phyloP scores from a whole-genome alignment of 2,888 invertebrate genomes.

The Zaprionus lineosus region DNA sequence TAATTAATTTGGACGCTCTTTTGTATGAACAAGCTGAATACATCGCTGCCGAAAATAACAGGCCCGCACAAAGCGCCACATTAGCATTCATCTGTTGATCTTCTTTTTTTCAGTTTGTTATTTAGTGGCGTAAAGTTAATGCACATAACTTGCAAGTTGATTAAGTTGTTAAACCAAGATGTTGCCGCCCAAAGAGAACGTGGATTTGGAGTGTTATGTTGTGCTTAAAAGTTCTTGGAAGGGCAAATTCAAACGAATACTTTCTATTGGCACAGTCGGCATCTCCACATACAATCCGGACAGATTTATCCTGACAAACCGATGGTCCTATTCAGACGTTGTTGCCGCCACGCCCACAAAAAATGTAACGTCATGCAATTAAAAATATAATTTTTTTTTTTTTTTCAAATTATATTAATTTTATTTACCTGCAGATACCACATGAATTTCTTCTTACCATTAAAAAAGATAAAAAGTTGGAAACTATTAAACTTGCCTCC shows the following conservation, averaged over 20 bases:
- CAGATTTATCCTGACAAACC: slow-evolving; percentile 95
- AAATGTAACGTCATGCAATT: slow-evolving; percentile 76
- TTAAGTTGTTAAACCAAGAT: slow-evolving; percentile 45
- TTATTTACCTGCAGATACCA: slow-evolving; percentile 81
- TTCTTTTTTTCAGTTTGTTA: slow-evolving; percentile 37
- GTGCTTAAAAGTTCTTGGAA: slow-evolving; percentile 99
- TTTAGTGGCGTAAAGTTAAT: slow-evolving; percentile 37
- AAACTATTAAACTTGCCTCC: slow-evolving; percentile 97
- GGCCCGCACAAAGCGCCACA: too few relatives aligned
- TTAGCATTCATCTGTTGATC: not conserved
- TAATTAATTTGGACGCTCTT: slow-evolving; percentile 15
- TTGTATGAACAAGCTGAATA: not conserved
- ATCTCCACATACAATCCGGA: slow-evolving; percentile 99
- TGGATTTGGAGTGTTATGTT: slow-evolving; percentile 97
- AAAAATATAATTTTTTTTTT: too few relatives aligned
- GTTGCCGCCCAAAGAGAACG: slow-evolving; percentile 88
- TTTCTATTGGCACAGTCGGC: slow-evolving; percentile 97
- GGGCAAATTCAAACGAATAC: slow-evolving; percentile 99
- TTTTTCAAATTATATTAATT: not conserved
- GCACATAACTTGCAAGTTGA: slow-evolving; percentile 23
- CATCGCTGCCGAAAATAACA: too few relatives aligned
- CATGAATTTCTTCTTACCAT: slow-evolving; percentile 91
- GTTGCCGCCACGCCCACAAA: slow-evolving; percentile 87
- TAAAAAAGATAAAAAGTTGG: slow-evolving; percentile 94
- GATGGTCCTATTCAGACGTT: slow-evolving; percentile 93